A percentile compares a stretch with the other conserved stretches of the same genome.
Evolutionary conservation across 1,140 invertebrate genomes (phyloP).

Genomic region (Oncopeltus fasciatus): DNA sequence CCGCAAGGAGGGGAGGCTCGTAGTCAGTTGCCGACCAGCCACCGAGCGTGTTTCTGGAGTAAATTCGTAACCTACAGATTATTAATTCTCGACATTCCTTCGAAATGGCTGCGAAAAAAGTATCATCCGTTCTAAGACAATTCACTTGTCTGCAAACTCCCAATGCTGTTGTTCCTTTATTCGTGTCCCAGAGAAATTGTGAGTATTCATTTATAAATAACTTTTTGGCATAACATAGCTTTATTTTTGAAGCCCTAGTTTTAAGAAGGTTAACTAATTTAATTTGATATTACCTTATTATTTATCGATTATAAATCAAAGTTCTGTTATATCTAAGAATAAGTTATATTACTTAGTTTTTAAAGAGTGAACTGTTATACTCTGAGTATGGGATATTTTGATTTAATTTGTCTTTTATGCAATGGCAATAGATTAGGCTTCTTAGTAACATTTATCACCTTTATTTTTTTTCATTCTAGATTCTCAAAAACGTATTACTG

Average conservation of each 20-base stretch:
- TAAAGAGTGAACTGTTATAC: background rate
- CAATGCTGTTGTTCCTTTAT: background rate
- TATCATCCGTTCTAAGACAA: background rate
- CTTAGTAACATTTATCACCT: too few species aligned
- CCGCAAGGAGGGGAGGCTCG: too few species aligned
- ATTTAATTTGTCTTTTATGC: background rate
- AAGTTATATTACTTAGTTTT: too few species aligned
- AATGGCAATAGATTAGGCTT: background rate
- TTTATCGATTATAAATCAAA: background rate
- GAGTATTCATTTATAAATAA: background rate
- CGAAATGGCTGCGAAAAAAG: background rate
- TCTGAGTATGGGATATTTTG: background rate
- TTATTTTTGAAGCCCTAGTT: background rate
- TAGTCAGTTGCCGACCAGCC: too few species aligned
- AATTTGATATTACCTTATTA: background rate
- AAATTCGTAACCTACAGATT: too few species aligned
- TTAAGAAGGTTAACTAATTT: background rate
- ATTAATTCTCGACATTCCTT: too few species aligned
- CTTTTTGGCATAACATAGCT: background rate
- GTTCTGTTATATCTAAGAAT: too few species aligned
- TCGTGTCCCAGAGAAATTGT: background rate
- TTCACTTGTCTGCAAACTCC: background rate
- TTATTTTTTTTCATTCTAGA: slow-evolving; percentile 31
- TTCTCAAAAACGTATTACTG: slow-evolving; percentile 45
- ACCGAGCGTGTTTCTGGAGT: too few species aligned